These are phyloP conservation scores for Pocota personata DNA, from an alignment of 2,888 invertebrate genomes.

Conservation along the genomic window DNA sequence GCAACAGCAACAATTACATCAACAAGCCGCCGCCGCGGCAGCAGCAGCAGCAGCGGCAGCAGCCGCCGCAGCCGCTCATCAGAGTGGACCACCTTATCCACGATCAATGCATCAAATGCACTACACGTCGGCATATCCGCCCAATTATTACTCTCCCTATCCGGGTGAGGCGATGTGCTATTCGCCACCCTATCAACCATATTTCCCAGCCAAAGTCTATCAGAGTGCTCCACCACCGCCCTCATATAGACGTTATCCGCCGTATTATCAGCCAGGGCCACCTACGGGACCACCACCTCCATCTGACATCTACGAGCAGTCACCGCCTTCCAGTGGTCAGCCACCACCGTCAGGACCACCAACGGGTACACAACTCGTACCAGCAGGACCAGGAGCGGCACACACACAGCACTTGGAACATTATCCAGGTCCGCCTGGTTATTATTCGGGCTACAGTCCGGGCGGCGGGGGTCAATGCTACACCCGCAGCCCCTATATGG, in stretches of 20 bases:
- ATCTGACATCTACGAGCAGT: slow-evolving; percentile 81
- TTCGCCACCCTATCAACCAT: slow-evolving; percentile 84
- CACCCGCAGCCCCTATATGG: slow-evolving; percentile 84
- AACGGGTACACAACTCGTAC: slow-evolving; percentile 82
- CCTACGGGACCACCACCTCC: slow-evolving; percentile 77
- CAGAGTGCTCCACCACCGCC: slow-evolving; percentile 82
- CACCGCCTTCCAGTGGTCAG: slow-evolving; percentile 74
- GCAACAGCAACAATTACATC: slow-evolving; percentile 79
- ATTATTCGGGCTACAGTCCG: slow-evolving; percentile 84
- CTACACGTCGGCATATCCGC: slow-evolving; percentile 82
- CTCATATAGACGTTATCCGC: slow-evolving; percentile 79
- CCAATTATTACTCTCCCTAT: slow-evolving; percentile 82
- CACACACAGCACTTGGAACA: slow-evolving; percentile 83
- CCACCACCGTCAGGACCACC: slow-evolving; percentile 76
- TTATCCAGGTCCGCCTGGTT: slow-evolving; percentile 84
- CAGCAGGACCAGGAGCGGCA: slow-evolving; percentile 80
- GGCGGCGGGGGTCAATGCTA: slow-evolving; percentile 84
- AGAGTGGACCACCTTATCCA: slow-evolving; percentile 80
- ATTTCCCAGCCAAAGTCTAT: slow-evolving; percentile 84
- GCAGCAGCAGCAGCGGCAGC: slow-evolving; percentile 79
- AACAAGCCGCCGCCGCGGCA: slow-evolving; percentile 77
- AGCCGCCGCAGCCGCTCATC: slow-evolving; percentile 80
- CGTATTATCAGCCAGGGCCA: slow-evolving; percentile 79
- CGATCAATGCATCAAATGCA: slow-evolving; percentile 83
- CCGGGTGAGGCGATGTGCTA: slow-evolving; percentile 83